Evolutionary conservation across 2,113 vertebrate species (phyloP).

Genomic region (Apeltes quadracus): DNA sequence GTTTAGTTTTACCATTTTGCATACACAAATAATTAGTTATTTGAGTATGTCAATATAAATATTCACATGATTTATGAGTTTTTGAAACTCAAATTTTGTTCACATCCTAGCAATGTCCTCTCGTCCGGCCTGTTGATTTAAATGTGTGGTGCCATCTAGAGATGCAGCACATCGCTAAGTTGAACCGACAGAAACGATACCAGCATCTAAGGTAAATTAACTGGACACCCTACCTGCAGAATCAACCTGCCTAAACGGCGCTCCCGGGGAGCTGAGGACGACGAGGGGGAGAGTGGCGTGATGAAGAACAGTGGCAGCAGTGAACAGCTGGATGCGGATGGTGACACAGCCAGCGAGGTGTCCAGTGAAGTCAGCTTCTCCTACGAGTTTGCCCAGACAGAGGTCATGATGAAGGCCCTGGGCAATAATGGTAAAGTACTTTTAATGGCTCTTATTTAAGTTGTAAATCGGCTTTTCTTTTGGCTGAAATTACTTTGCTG

Average conservation of each 20-base stretch:
- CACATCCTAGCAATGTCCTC: not conserved
- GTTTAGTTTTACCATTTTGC: not conserved
- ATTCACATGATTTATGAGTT: not conserved
- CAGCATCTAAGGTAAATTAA: not conserved
- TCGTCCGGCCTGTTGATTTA: not conserved
- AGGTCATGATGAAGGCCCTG: slow-evolving; percentile 97
- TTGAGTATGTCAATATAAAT: too few species aligned
- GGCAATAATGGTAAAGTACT: slow-evolving; percentile 91
- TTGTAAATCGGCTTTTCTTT: too few species aligned
- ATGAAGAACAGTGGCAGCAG: slow-evolving; percentile 85
- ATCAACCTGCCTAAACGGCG: slow-evolving; percentile 92
- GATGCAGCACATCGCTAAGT: slow-evolving; percentile 39
- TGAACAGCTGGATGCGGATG: slow-evolving; percentile 92
- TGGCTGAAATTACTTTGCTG: too few species aligned
- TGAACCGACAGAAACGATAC: not conserved
- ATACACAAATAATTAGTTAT: not conserved
- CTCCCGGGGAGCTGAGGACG: slow-evolving; percentile 79
- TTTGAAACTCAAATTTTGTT: not conserved
- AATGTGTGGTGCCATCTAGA: not conserved
- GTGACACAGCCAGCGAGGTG: slow-evolving; percentile 92
- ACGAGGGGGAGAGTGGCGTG: slow-evolving; percentile 80
- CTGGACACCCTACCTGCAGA: slow-evolving; percentile 65
- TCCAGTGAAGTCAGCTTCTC: slow-evolving; percentile 95
- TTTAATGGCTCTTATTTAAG: too few species aligned
- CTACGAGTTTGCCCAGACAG: slow-evolving; percentile 97